Evolutionary conservation across 2,888 invertebrate species (phyloP), one percentile per base, ranked within the genome.

Genomic region (Sphinx pinastri): DNA sequence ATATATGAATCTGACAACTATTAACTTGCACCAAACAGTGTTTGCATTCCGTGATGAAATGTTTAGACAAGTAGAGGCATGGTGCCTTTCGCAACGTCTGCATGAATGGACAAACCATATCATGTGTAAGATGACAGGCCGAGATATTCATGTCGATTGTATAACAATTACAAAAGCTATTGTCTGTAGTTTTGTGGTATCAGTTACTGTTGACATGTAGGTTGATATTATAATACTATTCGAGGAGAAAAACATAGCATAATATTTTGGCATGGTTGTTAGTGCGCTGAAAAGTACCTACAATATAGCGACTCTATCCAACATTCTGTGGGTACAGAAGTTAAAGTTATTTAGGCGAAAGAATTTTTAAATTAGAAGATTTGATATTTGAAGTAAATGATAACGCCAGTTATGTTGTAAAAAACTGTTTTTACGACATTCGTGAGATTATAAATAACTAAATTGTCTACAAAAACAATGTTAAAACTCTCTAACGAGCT

Each of bases 21-120:
- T 49, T 47, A 47, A 47, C 63, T 47, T n/a, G 19, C 60, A 16
- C 45, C 47, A 16, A 16, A 19, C 12, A 60, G 19, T 76, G 74
- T 79, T 76, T 73, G 75, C 70, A 77, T 76, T 77, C 69, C 68
- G 70, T 77, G 74, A 75, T 72, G 72, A 77, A 74, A 79, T 58
- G 59, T 72, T 73, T 77, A 74, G 75, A 69, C 69, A 72, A 71
- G 67, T 16, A 13, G 31, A 13, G 31, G 68, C 66, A 71, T 66
- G 57, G 60, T 31, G 55, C 47, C 19, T 74, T 70, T 73, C 68
- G 59, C 71, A 71, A 76, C 58, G 49, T 49, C 66, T 67, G 66
- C 67, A 47, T 58, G 70, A 71, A 69, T 69, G 69, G 51, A 68
- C 69, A 70, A 74, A 75, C 58, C 55, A 70, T 71, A 73, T 72